Base-by-base conservation (phyloP, 2,888 invertebrate genomes). In the Pomacea canaliculata region DNA sequence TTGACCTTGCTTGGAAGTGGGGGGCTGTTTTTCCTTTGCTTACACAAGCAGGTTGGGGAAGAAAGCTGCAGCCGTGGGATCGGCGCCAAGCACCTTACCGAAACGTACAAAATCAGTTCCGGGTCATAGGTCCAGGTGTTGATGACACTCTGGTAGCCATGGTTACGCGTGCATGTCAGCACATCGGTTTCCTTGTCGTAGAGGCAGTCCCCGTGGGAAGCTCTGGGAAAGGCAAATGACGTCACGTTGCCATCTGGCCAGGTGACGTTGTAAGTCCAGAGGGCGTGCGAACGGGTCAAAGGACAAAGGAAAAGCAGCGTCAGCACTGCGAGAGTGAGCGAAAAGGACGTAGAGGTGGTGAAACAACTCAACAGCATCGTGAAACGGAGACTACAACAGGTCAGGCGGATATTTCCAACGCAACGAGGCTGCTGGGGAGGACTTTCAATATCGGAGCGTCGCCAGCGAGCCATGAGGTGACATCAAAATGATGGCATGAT, bases 101-200 rank as follows among this genome's bases (percentile, higher is more conserved):
- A 67, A 23, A 77, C 71, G 71, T 77, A 77, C 23, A 70, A 37
- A 18, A 77, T 71, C 66, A 73, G 66, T 16, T 74, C 73, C 37
- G 77, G 70, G 60, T 73, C 66, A 60, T 77, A 49, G 9, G 65
- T 51, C 77, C 77, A 77, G 49, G 73, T 67, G 60, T 63, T 67
- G 23, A 71, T 68, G 27, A 77, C 73, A 62, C 63, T 70, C 67
- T 74, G 70, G 66, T 77, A 77, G 19, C 70, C 70, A 67, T 77
- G 77, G 68, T 77, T 74, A 67, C 70, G 73, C 73, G 70, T 73
- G 73, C 77, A 77, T n/a, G 73, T 74, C 27, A 74, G 70, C 19
- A 59, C 16, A 59, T 70, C 73, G 7, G 70, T 73, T 5, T 46
- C 19, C 4, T 56, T 51, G 71, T 77, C 73, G 62, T 77, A 77